phyloP scores from a whole-genome alignment of 2,888 invertebrate genomes.

The Rhopalosiphum nymphaeae region DNA sequence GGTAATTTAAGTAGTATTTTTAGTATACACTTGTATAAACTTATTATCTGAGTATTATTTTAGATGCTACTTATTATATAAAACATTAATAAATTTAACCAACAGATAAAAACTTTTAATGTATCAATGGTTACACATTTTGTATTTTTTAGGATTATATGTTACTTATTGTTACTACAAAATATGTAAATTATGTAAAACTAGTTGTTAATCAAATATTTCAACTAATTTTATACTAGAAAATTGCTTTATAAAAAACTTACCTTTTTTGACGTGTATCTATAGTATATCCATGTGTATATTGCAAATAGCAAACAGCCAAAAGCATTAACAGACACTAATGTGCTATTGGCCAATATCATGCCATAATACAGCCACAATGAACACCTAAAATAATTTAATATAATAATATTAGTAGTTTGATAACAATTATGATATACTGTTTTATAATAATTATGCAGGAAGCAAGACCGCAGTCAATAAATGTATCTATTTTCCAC shows the following conservation, averaged over 20 bases:
- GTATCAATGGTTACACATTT: not conserved
- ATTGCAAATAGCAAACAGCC: slow-evolving; percentile 80
- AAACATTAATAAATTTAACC: not conserved
- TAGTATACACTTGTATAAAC: not conserved
- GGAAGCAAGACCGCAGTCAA: not conserved
- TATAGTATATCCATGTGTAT: slow-evolving; percentile 80
- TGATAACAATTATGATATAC: not conserved
- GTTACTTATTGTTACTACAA: not conserved
- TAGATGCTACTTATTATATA: not conserved
- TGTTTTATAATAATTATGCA: not conserved
- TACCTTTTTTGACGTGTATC: slow-evolving; percentile 81
- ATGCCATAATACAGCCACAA: slow-evolving; percentile 87
- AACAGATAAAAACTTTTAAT: not conserved
- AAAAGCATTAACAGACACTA: slow-evolving; percentile 82
- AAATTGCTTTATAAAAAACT: slow-evolving; percentile 46
- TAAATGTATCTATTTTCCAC: not conserved
- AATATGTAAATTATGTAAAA: not conserved
- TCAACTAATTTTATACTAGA: not conserved
- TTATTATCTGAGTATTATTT: not conserved
- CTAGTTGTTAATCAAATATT: not conserved
- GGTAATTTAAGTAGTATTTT: not conserved
- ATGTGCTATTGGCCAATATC: slow-evolving; percentile 79
- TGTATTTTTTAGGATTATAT: not conserved
- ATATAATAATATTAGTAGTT: not conserved
- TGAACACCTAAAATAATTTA: slow-evolving; percentile 75